Evolutionary conservation across 2,888 invertebrate species (phyloP).

Genomic region (Rhagonycha lutea): DNA sequence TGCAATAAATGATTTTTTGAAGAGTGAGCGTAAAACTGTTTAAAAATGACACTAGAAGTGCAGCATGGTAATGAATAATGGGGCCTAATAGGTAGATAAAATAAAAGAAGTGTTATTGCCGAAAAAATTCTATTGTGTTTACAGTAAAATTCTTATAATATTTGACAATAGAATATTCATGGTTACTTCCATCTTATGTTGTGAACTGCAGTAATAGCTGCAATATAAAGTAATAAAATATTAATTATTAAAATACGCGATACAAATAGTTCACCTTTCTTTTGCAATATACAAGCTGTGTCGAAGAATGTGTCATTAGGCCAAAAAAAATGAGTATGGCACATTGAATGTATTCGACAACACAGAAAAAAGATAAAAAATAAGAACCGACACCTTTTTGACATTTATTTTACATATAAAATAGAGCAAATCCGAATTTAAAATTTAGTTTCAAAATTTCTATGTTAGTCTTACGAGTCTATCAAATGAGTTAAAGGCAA

Average conservation of each 20-base stretch:
- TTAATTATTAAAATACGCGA: constrained; percentile 18
- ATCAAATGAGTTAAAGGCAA: constrained; percentile 27
- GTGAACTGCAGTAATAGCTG: constrained; percentile 16
- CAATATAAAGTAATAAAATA: constrained; percentile 14
- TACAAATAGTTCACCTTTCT: constrained; percentile 15
- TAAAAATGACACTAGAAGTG: too few relatives aligned
- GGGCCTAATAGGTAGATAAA: not conserved
- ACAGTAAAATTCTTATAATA: constrained; percentile 5
- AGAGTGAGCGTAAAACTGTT: too few relatives aligned
- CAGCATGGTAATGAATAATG: too few relatives aligned
- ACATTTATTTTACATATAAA: constrained; percentile 8
- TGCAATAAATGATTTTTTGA: too few relatives aligned
- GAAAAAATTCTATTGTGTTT: not conserved
- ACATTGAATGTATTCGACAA: constrained; percentile 18
- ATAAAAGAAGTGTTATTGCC: constrained; percentile 16
- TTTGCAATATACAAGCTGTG: constrained; percentile 1
- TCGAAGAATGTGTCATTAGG: constrained; percentile 19
- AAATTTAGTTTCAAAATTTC: constrained; percentile 19
- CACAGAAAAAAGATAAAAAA: constrained; percentile 13
- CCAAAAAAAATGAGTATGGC: constrained; percentile 6
- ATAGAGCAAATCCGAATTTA: constrained; percentile 19
- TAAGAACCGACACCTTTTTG: constrained; percentile 20
- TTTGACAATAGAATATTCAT: constrained; percentile 15
- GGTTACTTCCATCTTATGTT: constrained; percentile 12
- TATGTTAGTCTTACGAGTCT: constrained; percentile 21